Base-by-base conservation (phyloP, 1,140 invertebrate genomes). In the Tetranychus cinnabarinus region DNA sequence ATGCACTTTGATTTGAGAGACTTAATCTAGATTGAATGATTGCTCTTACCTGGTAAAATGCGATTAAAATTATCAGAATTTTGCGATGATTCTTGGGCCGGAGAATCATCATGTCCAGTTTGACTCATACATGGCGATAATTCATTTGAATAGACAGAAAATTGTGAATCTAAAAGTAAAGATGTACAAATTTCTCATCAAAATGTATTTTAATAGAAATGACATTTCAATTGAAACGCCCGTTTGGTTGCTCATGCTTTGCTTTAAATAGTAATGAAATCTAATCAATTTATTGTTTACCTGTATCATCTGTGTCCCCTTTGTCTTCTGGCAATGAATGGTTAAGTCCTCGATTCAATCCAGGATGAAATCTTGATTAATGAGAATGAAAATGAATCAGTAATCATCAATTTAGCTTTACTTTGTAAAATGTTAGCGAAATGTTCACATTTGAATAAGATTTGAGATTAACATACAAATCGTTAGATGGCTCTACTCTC, bases 261-360 rank as follows among this genome's bases (percentile, higher is more conserved):
- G 15, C 58, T 15, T 8, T 13, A 61, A 34, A 56, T 48, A 35
- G 15, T 36, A 23, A 23, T 23, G 23, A 23, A 59, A 37, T 59
- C 2, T 23, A 47, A 50, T 35, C 3, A 5, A 60, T 31, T 35
- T 56, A 34, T 36, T 8, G 36, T 34, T 60, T 56, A 68, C 67
- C 67, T 46, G 78, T 78, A 66, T 82, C 80, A 63, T 82, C 81
- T n/a, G 78, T 79, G 59, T 75, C 72, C 36, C 66, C 66, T 46
- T 71, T 68, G 67, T 82, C 80, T 4, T 76, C 69, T 52, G 72
- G 73, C 15, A 71, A 68, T 58, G 70, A 72, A 31, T 37, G 23
- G 37, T 48, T 23, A 6, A 55, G 46, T 58, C 37, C 45, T 42
- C 15, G 5, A 42, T 42, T 42, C 5, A 42, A 6, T 6, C 39